Base-by-base conservation (phyloP, 1,140 invertebrate species). In the Drosophila jambulina region DNA sequence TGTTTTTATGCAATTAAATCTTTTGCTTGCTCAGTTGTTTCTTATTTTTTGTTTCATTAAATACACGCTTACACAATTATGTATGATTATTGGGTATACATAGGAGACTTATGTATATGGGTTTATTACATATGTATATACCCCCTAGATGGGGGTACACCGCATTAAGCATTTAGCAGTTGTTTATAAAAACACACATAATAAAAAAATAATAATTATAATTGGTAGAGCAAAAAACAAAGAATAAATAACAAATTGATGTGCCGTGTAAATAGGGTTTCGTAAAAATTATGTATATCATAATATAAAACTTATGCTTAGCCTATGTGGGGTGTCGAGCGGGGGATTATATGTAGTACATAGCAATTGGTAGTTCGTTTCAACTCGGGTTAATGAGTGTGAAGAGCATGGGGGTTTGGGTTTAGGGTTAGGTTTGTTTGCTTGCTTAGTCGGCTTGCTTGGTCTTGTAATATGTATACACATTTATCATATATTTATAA, bases 401-500 rank as follows among this genome's bases (percentile, higher is more conserved):
- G 38, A 62, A 65, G 46, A 34, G 56, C 36, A 43, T 54, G 38
- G 68, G 42, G 69, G 59, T n/a, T 51, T 62, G 69, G 63, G 70
- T n/a, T 29, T 49, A 4, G 25, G 48, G n/a, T 49, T 27, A 29
- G 58, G 58, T 36, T 67, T 58, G 58, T 75, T 56, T 78, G 75
- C 74, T 84, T 88, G 80, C 78, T 82, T 80, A 72, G 34, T 74
- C 46, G 67, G 75, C 77, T 78, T 75, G 80, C 84, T 88, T 88
- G 85, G 85, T 88, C 85, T 88, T 77, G 76, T 85, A 81, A 90
- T 90, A 88, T 88, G 82, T 88, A 80, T 88, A 82, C 77, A 79
- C n/a, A 78, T 77, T 87, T 88, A 85, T 88, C 90, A 93, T 91
- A 93, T 93, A 93, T 93, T 93, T 84, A 92, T 93, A 91, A 93